These are phyloP conservation scores for Acronicta alni DNA, from an alignment of 2,888 invertebrate species.

Conservation along the genomic window DNA sequence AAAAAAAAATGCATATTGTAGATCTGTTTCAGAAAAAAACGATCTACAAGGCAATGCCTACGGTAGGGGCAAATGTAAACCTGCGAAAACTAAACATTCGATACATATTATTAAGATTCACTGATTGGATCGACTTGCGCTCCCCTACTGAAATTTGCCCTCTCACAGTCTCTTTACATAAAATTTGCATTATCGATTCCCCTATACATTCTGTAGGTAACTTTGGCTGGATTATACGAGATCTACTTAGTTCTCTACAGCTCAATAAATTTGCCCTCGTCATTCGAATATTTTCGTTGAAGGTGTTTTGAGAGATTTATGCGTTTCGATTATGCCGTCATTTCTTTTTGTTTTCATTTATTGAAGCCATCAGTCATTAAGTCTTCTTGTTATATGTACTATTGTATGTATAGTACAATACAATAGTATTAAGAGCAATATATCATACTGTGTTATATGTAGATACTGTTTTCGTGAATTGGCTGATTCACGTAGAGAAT, in stretches of 20 bases:
- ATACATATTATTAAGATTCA: constrained; percentile 82
- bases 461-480: no score
- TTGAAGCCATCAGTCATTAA: no score
- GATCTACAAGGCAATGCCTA: not conserved
- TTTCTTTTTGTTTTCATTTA: constrained; percentile 43
- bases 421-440: no score
- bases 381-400: no score
- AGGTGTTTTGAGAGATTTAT: constrained; percentile 52
- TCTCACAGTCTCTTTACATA: constrained; percentile 82
- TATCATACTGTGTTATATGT: no score
- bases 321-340: constrained; percentile 48
- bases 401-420: no score
- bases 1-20: no score
- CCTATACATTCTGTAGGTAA: constrained; percentile 56
- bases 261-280: constrained; percentile 65
- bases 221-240: constrained; percentile 67
- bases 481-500: no score
- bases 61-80: constrained; percentile 66
- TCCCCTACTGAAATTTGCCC: constrained; percentile 76
- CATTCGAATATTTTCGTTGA: constrained; percentile 63
- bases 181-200: constrained; percentile 86
- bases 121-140: constrained; percentile 69
- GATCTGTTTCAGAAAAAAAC: not conserved
- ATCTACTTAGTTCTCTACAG: constrained; percentile 63
- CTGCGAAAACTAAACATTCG: constrained; percentile 77